Conservation (phyloP, 2,797 vertebrate species). For the Hozukius guyotensis region DNA sequence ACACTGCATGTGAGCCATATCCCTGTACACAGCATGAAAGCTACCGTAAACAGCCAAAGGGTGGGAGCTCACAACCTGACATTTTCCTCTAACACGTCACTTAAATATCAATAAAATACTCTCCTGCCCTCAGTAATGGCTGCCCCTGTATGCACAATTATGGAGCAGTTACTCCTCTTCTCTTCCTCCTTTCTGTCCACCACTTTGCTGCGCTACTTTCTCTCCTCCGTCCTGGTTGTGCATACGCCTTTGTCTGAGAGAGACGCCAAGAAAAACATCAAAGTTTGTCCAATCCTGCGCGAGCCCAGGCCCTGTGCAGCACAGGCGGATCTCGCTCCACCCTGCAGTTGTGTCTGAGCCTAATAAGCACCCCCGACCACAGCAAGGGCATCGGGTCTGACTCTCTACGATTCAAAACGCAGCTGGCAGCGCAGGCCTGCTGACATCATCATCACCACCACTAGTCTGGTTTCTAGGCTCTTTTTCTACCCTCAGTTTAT, state of each 20-base stretch:
- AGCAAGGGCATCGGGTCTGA: conserved; percentile 57
- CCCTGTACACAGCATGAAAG: conserved; percentile 16
- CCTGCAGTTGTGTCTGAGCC: conserved; percentile 71
- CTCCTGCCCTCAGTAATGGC: neutral
- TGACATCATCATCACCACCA: conserved; percentile 63
- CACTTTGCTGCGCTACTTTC: conserved; percentile 42
- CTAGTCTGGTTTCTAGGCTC: conserved; percentile 41
- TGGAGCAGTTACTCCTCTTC: neutral
- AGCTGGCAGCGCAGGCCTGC: conserved; percentile 62
- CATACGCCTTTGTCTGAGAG: conserved; percentile 73
- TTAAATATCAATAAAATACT: conserved; percentile 15
- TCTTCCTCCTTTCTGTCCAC: conserved; percentile 6
- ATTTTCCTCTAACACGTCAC: conserved; percentile 6
- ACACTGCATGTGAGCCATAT: neutral
- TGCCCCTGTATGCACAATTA: neutral
- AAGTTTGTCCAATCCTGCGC: conserved; percentile 54
- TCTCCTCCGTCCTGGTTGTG: conserved; percentile 38
- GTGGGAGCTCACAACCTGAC: conserved; percentile 4
- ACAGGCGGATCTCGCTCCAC: conserved; percentile 65
- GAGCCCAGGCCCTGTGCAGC: conserved; percentile 40
- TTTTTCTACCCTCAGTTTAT: conserved; percentile 29
- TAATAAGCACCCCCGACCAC: conserved; percentile 76
- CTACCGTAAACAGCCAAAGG: conserved; percentile 19
- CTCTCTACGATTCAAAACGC: conserved; percentile 60
- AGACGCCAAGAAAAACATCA: conserved; percentile 76